Base-by-base conservation (phyloP, 2,113 vertebrate species). In the Aramus guarauna region DNA sequence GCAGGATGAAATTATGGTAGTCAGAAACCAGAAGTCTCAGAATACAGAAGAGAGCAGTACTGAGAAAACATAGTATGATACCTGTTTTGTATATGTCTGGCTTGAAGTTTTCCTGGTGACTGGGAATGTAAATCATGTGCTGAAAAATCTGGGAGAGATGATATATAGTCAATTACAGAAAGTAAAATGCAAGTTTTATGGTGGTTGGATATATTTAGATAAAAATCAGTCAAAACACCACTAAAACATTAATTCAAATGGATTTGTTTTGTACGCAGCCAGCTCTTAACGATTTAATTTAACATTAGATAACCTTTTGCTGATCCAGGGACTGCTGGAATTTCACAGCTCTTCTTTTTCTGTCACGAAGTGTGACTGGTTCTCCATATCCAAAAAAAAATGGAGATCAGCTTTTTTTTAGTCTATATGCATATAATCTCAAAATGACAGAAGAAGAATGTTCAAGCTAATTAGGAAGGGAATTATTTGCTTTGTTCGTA, bases 1-100 rank as follows among this genome's bases (percentile, higher is more conserved):
- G 86, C 96, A 94, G 77, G 80, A 83, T 73, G 53, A 88, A 95
- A 78, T 97, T 74, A 93, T 84, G 97, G 85, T 93, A 94, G 68
- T 75, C 29, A 19, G 76, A 95, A 95, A 81, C 41, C 27, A 73
- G 56, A 97, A 95, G 36, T 95, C 88, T 45, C 83, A 85, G 78
- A 82, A 62, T 91, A 81, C 12, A 85, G 72, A 85, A 89, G 52
- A 78, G 14, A 97, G n/a, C 37, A 55, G 34, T 92, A 77, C 19
- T 12, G 9, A 92, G 66, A 80, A 91, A 73, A 66, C 1, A 3
- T 66, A 81, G 6, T 50, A 73, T 63, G 56, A 91, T 81, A 69
- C 60, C 64, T 86, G 9, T 77, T 94, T 82, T 72, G n/a, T 85
- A 32, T 66, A 29, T 81, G 53, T 74, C 21, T 66, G 32, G 9